Conservation (phyloP, 2,888 invertebrate genomes). For the Caradrina kadenii region DNA sequence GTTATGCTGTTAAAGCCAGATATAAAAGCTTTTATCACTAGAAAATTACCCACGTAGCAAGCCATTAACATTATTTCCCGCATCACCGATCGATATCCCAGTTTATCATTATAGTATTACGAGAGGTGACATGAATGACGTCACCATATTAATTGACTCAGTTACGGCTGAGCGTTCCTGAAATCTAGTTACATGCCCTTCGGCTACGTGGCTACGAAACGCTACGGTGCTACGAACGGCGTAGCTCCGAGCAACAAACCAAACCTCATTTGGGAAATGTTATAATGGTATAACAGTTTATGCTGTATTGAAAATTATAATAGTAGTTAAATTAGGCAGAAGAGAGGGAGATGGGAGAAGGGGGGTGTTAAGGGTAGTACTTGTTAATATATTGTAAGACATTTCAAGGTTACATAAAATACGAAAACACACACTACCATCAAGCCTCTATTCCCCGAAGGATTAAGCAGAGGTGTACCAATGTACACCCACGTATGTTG, state of each 20-base stretch:
- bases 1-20: background rate
- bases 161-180: slow-evolving; percentile 53
- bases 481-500: too few relatives aligned
- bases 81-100: slow-evolving; percentile 24
- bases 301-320: slow-evolving; percentile 13
- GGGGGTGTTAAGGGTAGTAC: background rate
- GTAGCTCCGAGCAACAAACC: slow-evolving; percentile 50
- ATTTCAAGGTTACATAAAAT: too few relatives aligned
- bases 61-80: slow-evolving; percentile 17
- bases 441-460: too few relatives aligned
- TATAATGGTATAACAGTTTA: slow-evolving; percentile 20
- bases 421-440: too few relatives aligned
- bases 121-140: slow-evolving; percentile 46
- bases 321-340: background rate
- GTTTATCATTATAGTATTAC: slow-evolving; percentile 44
- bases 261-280: slow-evolving; percentile 36
- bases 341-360: background rate
- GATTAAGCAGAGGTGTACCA: too few relatives aligned
- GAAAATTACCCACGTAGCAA: background rate
- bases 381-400: background rate
- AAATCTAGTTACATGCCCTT: slow-evolving; percentile 64
- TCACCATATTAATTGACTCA: slow-evolving; percentile 61
- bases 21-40: background rate
- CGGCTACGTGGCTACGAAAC: slow-evolving; percentile 62
- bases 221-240: slow-evolving; percentile 56